These are phyloP conservation scores for Periophthalmus magnuspinnatus DNA, from an alignment of 2,797 vertebrate genomes.

Conservation along the genomic window DNA sequence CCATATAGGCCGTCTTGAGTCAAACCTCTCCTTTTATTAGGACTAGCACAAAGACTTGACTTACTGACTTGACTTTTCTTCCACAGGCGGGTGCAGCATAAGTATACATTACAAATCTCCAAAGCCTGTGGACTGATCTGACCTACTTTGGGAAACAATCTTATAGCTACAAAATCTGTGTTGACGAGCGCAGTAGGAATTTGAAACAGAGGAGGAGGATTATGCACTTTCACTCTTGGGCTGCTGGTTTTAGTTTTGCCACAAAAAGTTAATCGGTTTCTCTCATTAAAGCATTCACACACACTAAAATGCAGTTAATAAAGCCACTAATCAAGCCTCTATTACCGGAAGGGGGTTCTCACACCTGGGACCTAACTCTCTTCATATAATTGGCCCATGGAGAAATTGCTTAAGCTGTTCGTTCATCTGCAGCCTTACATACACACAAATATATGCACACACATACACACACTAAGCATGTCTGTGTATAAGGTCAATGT, in stretches of 20 bases:
- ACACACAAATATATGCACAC: slow-evolving; percentile 31
- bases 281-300: slow-evolving; percentile 20
- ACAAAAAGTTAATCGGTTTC: slow-evolving; percentile 42
- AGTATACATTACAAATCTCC: slow-evolving; percentile 17
- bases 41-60: neutral
- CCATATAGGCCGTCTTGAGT: neutral
- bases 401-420: slow-evolving; percentile 73
- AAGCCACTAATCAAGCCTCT: slow-evolving; percentile 58
- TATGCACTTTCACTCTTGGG: slow-evolving; percentile 25
- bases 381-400: slow-evolving; percentile 76
- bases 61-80: slow-evolving; percentile 1
- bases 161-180: slow-evolving; percentile 28
- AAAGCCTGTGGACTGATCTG: slow-evolving; percentile 54
- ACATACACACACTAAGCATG: slow-evolving; percentile 12
- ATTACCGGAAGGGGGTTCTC: slow-evolving; percentile 58
- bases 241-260: slow-evolving; percentile 40
- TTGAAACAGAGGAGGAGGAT: slow-evolving; percentile 28
- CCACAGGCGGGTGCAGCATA: neutral
- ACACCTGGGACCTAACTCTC: slow-evolving; percentile 71
- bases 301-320: slow-evolving; percentile 49
- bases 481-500: slow-evolving; percentile 32
- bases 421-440: slow-evolving; percentile 56
- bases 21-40: neutral
- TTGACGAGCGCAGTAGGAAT: slow-evolving; percentile 27
- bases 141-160: slow-evolving; percentile 47